These are phyloP conservation scores for Camelus bactrianus DNA, from an alignment of 2,113 vertebrate species.

Conservation along the genomic window DNA sequence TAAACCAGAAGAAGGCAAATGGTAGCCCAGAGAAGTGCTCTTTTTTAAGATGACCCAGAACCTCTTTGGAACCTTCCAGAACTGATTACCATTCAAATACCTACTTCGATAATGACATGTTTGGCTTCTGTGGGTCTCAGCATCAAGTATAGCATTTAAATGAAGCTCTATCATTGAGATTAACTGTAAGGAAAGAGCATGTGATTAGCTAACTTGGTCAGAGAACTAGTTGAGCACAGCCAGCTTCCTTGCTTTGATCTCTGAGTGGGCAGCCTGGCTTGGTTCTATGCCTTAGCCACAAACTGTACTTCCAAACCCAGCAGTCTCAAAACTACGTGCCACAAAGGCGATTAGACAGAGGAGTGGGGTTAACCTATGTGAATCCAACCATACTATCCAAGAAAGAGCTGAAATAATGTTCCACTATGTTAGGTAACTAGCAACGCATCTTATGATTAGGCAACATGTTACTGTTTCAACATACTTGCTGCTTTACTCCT, in stretches of 20 bases:
- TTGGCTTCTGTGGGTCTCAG: background rate
- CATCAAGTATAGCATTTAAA: conserved; percentile 26
- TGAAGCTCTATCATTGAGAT: background rate
- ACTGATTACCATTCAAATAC: conserved; percentile 13
- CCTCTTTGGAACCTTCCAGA: background rate
- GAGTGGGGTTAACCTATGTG: conserved; percentile 50
- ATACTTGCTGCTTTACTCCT: background rate
- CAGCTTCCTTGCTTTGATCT: conserved; percentile 63
- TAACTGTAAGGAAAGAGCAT: conserved; percentile 12
- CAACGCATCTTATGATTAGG: background rate
- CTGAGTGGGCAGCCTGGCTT: background rate
- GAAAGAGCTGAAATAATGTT: conserved; percentile 11
- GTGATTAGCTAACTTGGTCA: background rate
- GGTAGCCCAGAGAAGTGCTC: background rate
- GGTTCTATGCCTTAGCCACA: conserved; percentile 55
- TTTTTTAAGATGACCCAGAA: conserved; percentile 27
- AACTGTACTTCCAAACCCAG: background rate
- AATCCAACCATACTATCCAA: background rate
- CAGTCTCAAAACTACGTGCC: background rate
- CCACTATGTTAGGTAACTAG: background rate
- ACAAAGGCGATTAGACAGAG: conserved; percentile 30
- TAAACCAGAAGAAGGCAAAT: background rate
- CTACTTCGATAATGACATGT: background rate
- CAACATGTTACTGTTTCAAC: background rate
- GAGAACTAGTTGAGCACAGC: background rate